Percentiles rank a stretch among this genome's conserved stretches.
Conservation (phyloP, 2,797 vertebrate species). For the Momotus momota region DNA sequence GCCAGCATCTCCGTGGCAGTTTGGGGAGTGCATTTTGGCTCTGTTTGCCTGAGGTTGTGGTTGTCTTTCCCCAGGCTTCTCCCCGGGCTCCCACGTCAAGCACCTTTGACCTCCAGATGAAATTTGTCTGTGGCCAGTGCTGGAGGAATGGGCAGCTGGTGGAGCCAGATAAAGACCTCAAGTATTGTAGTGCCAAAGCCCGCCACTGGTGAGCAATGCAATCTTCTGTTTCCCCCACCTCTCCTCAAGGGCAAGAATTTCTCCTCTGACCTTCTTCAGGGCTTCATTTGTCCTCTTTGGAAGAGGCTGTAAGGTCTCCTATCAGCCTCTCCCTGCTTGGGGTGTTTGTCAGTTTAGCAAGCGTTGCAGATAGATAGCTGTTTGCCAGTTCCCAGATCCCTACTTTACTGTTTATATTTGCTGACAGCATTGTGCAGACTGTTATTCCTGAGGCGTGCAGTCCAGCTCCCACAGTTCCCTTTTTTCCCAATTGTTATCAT, state of each 20-base stretch:
- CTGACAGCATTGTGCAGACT: background rate
- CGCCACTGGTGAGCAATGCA: slow-evolving; percentile 86
- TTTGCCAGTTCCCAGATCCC: background rate
- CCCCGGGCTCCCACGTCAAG: slow-evolving; percentile 69
- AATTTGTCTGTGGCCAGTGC: slow-evolving; percentile 92
- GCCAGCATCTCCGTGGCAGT: background rate
- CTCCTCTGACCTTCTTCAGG: background rate
- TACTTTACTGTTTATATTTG: background rate
- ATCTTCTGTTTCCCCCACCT: background rate
- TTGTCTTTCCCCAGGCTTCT: slow-evolving; percentile 67
- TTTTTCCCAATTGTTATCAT: background rate
- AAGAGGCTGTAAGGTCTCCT: background rate
- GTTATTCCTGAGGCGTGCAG: background rate
- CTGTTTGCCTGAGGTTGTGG: background rate
- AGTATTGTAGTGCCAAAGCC: slow-evolving; percentile 92
- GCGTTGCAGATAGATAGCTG: background rate
- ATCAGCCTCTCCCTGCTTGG: background rate
- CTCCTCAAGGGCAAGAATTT: background rate
- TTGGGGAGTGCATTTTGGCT: background rate
- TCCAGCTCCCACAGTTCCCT: background rate
- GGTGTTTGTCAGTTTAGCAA: background rate
- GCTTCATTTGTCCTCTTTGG: background rate
- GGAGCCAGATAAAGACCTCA: slow-evolving; percentile 89
- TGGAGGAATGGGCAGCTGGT: slow-evolving; percentile 87
- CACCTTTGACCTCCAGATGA: slow-evolving; percentile 89